These are phyloP conservation scores for Autographa pulchrina DNA, from an alignment of 2,888 invertebrate species.

Conservation along the genomic window DNA sequence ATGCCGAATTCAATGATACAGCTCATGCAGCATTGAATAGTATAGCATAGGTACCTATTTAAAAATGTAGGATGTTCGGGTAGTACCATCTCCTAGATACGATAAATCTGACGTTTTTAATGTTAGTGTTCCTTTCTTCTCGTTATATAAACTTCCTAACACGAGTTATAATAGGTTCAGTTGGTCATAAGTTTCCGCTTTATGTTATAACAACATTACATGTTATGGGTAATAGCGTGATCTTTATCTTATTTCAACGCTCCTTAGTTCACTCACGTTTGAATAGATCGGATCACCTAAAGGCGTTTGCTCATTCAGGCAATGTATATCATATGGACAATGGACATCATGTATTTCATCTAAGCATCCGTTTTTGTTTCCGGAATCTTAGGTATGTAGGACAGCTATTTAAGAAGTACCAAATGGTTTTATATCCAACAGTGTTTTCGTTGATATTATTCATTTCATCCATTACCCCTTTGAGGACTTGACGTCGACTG, in stretches of 20 bases:
- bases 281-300: neutral
- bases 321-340: neutral
- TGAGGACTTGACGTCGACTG: too few species aligned
- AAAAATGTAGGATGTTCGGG: too few species aligned
- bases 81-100: neutral
- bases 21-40: too few species aligned
- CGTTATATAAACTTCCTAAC: neutral
- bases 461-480: too few species aligned
- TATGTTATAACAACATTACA: conserved; percentile 2
- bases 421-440: too few species aligned
- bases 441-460: too few species aligned
- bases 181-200: conserved; percentile 3
- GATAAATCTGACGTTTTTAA: neutral
- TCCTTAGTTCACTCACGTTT: conserved; percentile 2
- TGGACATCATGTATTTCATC: too few species aligned
- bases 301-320: neutral
- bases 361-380: too few species aligned
- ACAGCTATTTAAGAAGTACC: too few species aligned
- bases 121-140: neutral
- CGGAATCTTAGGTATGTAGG: too few species aligned
- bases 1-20: too few species aligned
- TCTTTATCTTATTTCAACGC: neutral
- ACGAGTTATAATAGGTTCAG: neutral
- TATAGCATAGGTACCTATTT: too few species aligned
- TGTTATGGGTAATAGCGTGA: neutral